These are phyloP conservation scores for Vidua chalybeata DNA, from an alignment of 2,113 vertebrate genomes.

Conservation along the genomic window DNA sequence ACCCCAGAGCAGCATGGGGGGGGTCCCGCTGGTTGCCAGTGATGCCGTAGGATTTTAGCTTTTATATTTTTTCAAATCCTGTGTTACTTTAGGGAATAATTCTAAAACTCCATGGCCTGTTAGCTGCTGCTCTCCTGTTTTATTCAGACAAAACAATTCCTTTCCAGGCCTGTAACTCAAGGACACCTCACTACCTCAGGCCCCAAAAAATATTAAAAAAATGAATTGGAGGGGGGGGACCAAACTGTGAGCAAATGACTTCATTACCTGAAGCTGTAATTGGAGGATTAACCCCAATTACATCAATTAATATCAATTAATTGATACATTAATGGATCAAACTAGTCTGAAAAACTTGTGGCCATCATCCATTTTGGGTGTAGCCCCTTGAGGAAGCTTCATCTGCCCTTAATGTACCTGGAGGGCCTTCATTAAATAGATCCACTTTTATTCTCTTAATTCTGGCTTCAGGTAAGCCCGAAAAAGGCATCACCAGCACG, in stretches of 20 bases:
- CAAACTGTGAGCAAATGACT: neutral
- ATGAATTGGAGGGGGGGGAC: neutral
- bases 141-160: neutral
- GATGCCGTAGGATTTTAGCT: neutral
- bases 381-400: neutral
- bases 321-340: neutral
- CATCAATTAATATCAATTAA: neutral
- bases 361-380: fast-evolving
- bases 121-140: neutral
- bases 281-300: neutral
- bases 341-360: neutral
- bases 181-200: neutral
- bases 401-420: neutral
- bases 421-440: neutral
- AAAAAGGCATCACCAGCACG: neutral
- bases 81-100: neutral
- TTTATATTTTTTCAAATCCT: neutral
- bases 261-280: neutral
- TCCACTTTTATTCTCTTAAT: no score
- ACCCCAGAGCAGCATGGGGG: fast-evolving
- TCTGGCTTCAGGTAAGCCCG: neutral
- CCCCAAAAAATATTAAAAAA: neutral
- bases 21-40: neutral
- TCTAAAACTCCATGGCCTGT: neutral
- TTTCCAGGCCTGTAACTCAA: neutral